Percentiles rank a stretch among this genome's conserved stretches.
These are phyloP conservation scores for Ametastegia equiseti DNA, from an alignment of 2,888 invertebrate species.

Conservation along the genomic window DNA sequence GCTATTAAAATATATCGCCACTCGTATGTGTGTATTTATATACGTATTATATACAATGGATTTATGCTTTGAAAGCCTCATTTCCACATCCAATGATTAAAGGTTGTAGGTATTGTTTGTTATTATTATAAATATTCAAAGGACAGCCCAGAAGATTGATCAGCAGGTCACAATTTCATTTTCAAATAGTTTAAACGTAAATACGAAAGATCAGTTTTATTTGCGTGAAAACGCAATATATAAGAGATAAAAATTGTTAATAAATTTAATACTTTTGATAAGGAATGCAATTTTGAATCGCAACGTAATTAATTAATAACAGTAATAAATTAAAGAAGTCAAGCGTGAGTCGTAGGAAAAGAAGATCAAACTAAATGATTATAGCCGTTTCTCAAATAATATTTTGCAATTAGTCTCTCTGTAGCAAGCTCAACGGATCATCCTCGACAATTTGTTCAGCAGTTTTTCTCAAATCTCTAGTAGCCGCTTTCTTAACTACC, in stretches of 20 bases:
- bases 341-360: background rate
- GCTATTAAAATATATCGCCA: constrained; percentile 17
- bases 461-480: constrained; percentile 70
- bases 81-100: constrained; percentile 13
- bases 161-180: background rate
- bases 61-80: constrained; percentile 27
- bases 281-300: constrained; percentile 46
- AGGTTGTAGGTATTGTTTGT: too few relatives aligned
- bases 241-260: background rate
- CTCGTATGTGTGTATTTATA: constrained; percentile 2
- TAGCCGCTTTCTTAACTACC: constrained; percentile 65
- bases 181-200: background rate
- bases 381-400: constrained; percentile 23
- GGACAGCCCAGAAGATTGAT: background rate
- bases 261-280: constrained; percentile 30
- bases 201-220: background rate
- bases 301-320: too few relatives aligned
- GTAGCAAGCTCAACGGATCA: constrained; percentile 71
- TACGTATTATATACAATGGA: constrained; percentile 35
- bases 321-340: constrained; percentile 13
- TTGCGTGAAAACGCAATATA: constrained; percentile 2
- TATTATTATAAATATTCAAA: background rate
- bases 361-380: background rate
- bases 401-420: constrained; percentile 62
- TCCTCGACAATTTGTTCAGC: constrained; percentile 71